Evolutionary conservation across 1,140 invertebrate genomes (phyloP).

Genomic region (Drosophila pectinifera): DNA sequence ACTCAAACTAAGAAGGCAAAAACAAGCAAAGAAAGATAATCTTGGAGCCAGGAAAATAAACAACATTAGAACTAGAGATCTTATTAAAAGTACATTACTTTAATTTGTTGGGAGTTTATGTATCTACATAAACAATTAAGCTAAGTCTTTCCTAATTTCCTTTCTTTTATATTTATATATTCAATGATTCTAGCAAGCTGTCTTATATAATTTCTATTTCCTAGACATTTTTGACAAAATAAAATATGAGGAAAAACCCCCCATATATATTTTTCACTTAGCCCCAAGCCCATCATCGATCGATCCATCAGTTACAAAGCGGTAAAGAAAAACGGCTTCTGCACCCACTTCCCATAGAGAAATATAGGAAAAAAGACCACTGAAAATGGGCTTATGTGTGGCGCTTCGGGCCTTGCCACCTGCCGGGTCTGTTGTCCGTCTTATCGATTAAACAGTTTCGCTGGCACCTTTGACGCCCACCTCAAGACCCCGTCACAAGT

Average conservation of each 20-base stretch:
- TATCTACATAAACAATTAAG: too few relatives aligned
- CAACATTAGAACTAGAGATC: background rate
- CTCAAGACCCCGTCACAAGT: conserved; percentile 18
- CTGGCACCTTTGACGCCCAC: conserved; percentile 52
- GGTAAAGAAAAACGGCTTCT: conserved; percentile 27
- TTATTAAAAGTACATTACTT: conserved; percentile 14
- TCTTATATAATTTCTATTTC: background rate
- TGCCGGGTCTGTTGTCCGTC: conserved; percentile 21
- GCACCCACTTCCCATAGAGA: conserved; percentile 14
- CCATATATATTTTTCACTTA: conserved; percentile 2
- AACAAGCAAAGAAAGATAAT: background rate
- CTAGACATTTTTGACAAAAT: too few relatives aligned
- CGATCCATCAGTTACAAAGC: conserved; percentile 24
- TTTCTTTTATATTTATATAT: background rate
- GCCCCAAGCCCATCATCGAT: conserved; percentile 16
- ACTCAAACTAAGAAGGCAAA: background rate
- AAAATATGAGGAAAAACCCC: background rate
- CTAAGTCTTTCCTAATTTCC: too few relatives aligned
- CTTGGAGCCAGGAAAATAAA: background rate
- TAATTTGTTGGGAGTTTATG: background rate
- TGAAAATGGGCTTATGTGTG: conserved; percentile 16
- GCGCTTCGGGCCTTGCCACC: conserved; percentile 38
- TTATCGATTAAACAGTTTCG: conserved; percentile 63
- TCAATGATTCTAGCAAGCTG: background rate
- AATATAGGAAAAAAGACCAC: conserved; percentile 8